These are phyloP conservation scores for Celastrina argiolus DNA, from an alignment of 2,888 invertebrate genomes.

Conservation along the genomic window DNA sequence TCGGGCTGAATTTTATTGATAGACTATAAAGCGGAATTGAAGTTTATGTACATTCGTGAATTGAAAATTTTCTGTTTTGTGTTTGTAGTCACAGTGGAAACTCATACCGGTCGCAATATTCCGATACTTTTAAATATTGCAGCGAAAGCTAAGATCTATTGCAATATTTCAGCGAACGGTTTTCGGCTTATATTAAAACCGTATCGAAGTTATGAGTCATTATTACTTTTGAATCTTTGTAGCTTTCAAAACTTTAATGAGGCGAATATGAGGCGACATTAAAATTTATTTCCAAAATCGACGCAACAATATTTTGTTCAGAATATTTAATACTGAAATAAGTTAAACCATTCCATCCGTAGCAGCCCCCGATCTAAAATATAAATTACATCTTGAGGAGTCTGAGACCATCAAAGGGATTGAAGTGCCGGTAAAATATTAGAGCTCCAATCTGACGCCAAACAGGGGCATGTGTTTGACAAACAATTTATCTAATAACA, in stretches of 20 bases:
- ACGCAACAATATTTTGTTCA: background rate
- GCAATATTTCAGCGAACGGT: background rate
- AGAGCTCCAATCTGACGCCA: slow-evolving; percentile 32
- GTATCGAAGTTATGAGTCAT: background rate
- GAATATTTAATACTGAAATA: background rate
- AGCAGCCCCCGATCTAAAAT: background rate
- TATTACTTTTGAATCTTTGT: slow-evolving; percentile 6
- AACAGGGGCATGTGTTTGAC: background rate
- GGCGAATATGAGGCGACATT: background rate
- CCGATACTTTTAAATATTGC: slow-evolving; percentile 12
- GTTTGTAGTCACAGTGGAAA: background rate
- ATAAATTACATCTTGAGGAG: slow-evolving; percentile 9
- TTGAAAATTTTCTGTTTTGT: slow-evolving; percentile 12
- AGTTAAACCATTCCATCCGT: background rate
- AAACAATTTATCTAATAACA: background rate
- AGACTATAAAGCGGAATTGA: slow-evolving; percentile 14
- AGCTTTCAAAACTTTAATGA: background rate
- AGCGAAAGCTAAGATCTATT: background rate
- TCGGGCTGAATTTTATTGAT: slow-evolving; percentile 17
- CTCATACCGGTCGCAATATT: background rate
- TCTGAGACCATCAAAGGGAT: slow-evolving; percentile 40
- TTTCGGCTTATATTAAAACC: slow-evolving; percentile 4
- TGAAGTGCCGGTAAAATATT: slow-evolving; percentile 59
- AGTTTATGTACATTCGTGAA: slow-evolving; percentile 16
- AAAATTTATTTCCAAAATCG: background rate